Base-by-base conservation (phyloP, 2,113 vertebrate genomes). In the Glareola pratincola region DNA sequence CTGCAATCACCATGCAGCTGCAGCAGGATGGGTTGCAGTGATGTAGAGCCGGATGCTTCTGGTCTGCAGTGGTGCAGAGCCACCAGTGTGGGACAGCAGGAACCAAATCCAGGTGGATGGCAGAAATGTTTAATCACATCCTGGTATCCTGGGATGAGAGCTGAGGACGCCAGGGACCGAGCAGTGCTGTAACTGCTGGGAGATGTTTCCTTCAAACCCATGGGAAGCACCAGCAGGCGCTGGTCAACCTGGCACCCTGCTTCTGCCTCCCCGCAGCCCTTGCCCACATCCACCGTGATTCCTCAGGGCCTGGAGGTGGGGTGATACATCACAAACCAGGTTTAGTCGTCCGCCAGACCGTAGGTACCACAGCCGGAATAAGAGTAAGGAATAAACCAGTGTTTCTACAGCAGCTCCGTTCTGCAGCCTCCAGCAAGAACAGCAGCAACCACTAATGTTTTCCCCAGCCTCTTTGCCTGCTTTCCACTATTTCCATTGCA, bases 171-270 rank as follows among this genome's bases (percentile, higher is more conserved):
- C 50, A 53, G 37, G 10, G 32, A 67, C 37, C 3, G 6, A 87
- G 22, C 47, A 51, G n/a, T 0, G 0, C 12, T 26, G 39, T 36
- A 22, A 51, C 3, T 0, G 3, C 21, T 4, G 8, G 72, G 32
- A 80, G 43, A 9, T 13, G 29, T 71, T 78, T 41, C 34, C 22
- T 67, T 56, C 53, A 88, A 67, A 41, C 27, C 73, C 21, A 0
- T 2, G 14, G 51, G 48, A 74, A 83, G 47, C 9, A 34, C 23
- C 6, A 3, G 54, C 48, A 43, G 39, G n/a, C 5, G 0, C 32
- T 66, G 54, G 60, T 67, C 51, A 2, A 15, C 48, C 41, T 85
- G 41, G 69, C 48, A 4, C 17, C 2, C 9, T 34, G n/a, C 36
- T 43, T 19, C 82, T 62, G 45, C 26, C 12, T 54, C 48, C 29